Base-by-base conservation (phyloP, 2,888 invertebrate genomes). In the Ormyrus thymus region DNA sequence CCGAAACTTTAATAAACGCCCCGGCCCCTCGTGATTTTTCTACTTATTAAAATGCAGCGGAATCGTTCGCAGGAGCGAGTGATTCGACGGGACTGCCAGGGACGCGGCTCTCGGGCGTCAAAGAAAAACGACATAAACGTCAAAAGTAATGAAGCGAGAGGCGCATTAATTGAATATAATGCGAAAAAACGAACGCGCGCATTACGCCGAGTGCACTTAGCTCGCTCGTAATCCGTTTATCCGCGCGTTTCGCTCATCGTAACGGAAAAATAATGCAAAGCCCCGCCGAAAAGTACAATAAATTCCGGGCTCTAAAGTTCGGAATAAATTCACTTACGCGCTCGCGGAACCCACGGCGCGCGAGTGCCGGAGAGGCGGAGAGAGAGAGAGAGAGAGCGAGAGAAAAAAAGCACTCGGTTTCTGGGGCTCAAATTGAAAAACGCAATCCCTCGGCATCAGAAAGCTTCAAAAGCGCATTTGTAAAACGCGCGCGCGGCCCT, bases 381-480 rank as follows among this genome's bases (percentile, higher is more conserved):
- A 56, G 13, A n/a, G 7, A 9, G 43, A 43, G 43, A 59, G 11
- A 59, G 59, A 10, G 43, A 10, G 59, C 59, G 29, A 9, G n/a
- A n/a, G 59, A 9, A 6, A 56, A 29, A 29, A 29, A 29, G 29
- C 29, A 29, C 29, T n/a, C 11, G 56, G 10, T 7, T n/a, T n/a
- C 10, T 43, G 7, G 9, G 45, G 15, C 11, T 8, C 15, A 76
- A 76, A 76, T 76, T 76, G 71, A 68, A 76, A 71, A 71, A 65
- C 46, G 53, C 71, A 77, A 77, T 77, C 71, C 71, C 43, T 65
- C 51, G 13, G 48, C 50, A 29, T 5, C 45, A 7, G n/a, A 48
- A 64, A 65, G 64, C 43, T 61, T 64, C 70, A 68, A 76, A 76
- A 76, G 55, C 64, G 50, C 70, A 62, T 76, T 76, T 64, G 62